Conservation (phyloP, 2,888 invertebrate species). For the Linnaemya vulpina region DNA sequence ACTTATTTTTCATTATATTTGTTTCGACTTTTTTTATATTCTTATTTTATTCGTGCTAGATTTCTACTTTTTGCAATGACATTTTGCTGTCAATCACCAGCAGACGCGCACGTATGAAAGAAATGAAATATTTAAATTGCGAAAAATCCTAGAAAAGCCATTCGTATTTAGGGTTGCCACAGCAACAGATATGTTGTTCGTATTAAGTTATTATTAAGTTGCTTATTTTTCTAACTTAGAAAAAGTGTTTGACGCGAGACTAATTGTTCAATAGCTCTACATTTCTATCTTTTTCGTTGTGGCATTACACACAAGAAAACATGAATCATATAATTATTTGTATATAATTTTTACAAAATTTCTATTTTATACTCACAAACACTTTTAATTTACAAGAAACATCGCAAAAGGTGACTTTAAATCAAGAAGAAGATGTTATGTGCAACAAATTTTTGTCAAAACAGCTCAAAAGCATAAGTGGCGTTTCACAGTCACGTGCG, state of each 20-base stretch:
- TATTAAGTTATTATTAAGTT: neutral
- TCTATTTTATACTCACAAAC: too few species aligned
- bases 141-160: constrained; percentile 30
- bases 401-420: too few species aligned
- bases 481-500: too few species aligned
- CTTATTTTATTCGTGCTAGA: constrained; percentile 33
- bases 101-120: constrained; percentile 32
- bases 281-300: neutral
- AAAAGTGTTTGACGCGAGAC: neutral
- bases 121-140: constrained; percentile 43
- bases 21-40: constrained; percentile 33
- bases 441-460: too few species aligned
- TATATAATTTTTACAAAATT: too few species aligned
- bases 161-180: constrained; percentile 43
- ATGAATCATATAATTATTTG: too few species aligned
- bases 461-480: too few species aligned
- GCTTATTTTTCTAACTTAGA: neutral
- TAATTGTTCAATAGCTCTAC: neutral
- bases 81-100: constrained; percentile 68
- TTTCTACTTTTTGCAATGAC: constrained; percentile 44
- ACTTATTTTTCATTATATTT: constrained; percentile 63
- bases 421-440: too few species aligned
- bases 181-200: constrained; percentile 1
- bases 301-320: too few species aligned
- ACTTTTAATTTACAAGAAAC: too few species aligned